Percentiles rank a stretch among this genome's conserved stretches.
phyloP scores from a whole-genome alignment of 2,797 vertebrate genomes.

The Rousettus madagascariensis region DNA sequence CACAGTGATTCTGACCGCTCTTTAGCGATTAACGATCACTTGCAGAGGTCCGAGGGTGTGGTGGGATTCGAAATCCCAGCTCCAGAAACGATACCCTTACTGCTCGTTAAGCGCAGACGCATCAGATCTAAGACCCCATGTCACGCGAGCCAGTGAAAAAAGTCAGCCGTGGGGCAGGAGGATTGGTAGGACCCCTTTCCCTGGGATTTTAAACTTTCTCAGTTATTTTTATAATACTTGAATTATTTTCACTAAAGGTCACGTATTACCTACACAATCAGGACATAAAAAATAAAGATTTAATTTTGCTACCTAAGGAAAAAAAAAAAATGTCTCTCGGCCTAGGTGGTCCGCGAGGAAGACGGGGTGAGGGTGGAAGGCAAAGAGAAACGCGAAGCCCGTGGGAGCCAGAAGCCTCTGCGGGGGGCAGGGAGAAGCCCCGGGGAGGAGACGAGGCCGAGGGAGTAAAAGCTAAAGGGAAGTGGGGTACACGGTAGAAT shows the following conservation, averaged over 20 bases:
- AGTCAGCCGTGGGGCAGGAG: rapidly evolving
- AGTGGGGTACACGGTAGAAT: background rate
- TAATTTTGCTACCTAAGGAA: background rate
- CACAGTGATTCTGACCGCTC: background rate
- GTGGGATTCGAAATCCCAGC: background rate
- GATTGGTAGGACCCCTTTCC: too few relatives aligned
- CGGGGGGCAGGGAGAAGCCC: background rate
- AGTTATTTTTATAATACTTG: background rate
- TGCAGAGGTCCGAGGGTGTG: background rate
- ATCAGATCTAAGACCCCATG: background rate
- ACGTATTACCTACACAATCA: background rate
- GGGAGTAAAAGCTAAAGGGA: background rate
- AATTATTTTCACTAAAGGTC: background rate
- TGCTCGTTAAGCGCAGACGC: background rate
- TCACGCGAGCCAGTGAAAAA: background rate
- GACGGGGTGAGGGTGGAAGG: background rate
- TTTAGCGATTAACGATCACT: background rate
- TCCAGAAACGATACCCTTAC: background rate
- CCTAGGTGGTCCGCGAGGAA: background rate
- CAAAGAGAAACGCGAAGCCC: background rate
- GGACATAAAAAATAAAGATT: conserved; percentile 7
- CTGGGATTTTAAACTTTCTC: background rate
- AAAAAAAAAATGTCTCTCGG: background rate
- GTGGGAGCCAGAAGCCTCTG: background rate
- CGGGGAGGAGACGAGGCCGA: background rate